Evolutionary conservation across 2,113 vertebrate species (phyloP).

Genomic region (Odocoileus hemionus): DNA sequence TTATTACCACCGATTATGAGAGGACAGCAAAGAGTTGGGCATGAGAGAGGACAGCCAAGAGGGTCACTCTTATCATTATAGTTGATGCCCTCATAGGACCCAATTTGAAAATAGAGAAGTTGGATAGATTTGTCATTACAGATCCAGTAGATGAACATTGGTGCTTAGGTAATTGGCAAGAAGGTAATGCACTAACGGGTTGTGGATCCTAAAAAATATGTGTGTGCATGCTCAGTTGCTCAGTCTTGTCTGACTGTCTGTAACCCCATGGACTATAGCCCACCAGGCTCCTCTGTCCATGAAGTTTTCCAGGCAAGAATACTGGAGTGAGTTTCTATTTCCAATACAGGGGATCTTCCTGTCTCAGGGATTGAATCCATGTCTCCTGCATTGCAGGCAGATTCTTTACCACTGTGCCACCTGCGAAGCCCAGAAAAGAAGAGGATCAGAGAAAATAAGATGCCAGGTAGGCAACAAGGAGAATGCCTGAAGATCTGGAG

Average conservation of each 20-base stretch:
- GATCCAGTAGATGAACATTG: background rate
- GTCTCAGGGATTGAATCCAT: background rate
- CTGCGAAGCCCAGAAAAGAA: background rate
- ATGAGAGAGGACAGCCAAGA: background rate
- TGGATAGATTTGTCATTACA: background rate
- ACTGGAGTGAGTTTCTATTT: background rate
- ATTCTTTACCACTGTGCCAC: background rate
- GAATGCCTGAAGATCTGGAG: background rate
- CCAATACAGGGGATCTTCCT: background rate
- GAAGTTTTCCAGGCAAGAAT: background rate
- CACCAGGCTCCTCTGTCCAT: background rate
- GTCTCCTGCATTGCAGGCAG: background rate
- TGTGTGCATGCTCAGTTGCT: background rate
- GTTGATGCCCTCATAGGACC: background rate
- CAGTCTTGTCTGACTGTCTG: background rate
- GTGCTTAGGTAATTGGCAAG: background rate
- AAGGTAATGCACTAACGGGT: background rate
- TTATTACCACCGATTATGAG: background rate
- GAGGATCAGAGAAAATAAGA: background rate
- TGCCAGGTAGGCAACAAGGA: background rate
- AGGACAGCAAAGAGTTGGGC: background rate
- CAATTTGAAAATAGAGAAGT: background rate
- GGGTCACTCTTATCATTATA: background rate
- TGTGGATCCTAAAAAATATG: background rate
- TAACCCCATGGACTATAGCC: background rate